Evolutionary conservation across 2,797 vertebrate genomes (phyloP).

Genomic region (Cyprinodon diabolis): DNA sequence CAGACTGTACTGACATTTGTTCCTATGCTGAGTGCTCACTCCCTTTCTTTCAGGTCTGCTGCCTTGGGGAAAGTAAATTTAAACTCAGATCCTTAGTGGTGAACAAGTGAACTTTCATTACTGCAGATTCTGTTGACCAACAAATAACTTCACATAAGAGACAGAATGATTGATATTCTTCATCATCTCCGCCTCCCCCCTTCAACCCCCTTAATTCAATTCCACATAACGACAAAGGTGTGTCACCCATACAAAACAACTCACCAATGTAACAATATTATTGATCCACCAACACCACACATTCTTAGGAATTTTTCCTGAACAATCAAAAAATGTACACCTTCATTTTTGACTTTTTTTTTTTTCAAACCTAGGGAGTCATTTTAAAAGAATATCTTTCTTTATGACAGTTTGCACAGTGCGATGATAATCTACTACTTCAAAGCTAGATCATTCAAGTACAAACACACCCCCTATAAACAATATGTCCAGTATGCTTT

Average conservation of each 20-base stretch:
- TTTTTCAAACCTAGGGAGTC: conserved; percentile 2
- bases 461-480: not conserved
- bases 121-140: conserved; percentile 82
- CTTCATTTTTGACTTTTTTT: conserved; percentile 33
- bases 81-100: conserved; percentile 77
- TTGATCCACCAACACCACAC: conserved; percentile 77
- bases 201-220: conserved; percentile 81
- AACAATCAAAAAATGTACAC: conserved; percentile 18
- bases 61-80: conserved; percentile 71
- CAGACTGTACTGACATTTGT: conserved; percentile 44
- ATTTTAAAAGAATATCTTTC: not conserved
- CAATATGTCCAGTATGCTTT: not conserved
- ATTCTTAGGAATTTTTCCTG: conserved; percentile 58
- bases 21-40: conserved; percentile 34
- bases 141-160: conserved; percentile 85
- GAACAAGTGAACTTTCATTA: conserved; percentile 87
- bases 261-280: conserved; percentile 72
- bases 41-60: conserved; percentile 54
- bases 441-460: not conserved
- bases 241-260: conserved; percentile 82
- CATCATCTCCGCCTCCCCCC: conserved; percentile 82
- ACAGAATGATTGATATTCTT: conserved; percentile 90
- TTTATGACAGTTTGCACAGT: not conserved
- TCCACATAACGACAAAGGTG: conserved; percentile 81
- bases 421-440: not conserved